Base-by-base conservation (phyloP, 1,140 invertebrate species). In the Thaumatotibia leucotreta region DNA sequence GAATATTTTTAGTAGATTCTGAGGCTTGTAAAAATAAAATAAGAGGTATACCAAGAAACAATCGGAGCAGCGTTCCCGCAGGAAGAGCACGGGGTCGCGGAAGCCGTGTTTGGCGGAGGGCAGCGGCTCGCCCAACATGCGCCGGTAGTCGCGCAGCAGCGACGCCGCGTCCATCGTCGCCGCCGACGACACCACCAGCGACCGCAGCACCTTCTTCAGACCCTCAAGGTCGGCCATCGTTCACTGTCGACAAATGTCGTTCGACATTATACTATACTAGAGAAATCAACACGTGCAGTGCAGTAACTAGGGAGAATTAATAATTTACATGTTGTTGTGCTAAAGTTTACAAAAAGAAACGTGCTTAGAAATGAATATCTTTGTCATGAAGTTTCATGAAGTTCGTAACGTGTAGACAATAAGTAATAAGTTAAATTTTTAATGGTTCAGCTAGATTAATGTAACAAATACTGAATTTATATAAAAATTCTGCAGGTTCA, bases 151-250 rank as follows among this genome's bases (percentile, higher is more conserved):
- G 4, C 79, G 66, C 61, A 80, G 24, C 20, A 92, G 71, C 3
- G 79, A 65, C 4, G 80, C 73, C 24, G 88, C 72, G 39, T 86
- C 79, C 66, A 92, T 75, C 29, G 77, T 67, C 0, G 73, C 70
- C 0, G 86, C 83, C 61, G 83, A 85, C 2, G 90, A 92, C 52
- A 91, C 85, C 61, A 90, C 85, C 29, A 92, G 66, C 9, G 85
- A 82, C 11, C 80, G 74, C n/a, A 92, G 64, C 24, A 76, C 69
- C 17, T 64, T 45, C 65, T 90, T 91, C 27, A 91, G 45, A 27
- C 83, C 68, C 29, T 76, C 75, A 52, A 91, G 32, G 24, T 87
- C 81, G 4, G 80, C 74, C 17, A 35, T 68, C 27, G 5, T 45
- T 0, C 17, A 2, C 39, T 45, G n/a, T 6, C 17, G 5, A 45